Percentiles rank a stretch among this genome's conserved stretches.
Conservation (phyloP, 2,797 vertebrate genomes). For the Mormyrops boulengeri region DNA sequence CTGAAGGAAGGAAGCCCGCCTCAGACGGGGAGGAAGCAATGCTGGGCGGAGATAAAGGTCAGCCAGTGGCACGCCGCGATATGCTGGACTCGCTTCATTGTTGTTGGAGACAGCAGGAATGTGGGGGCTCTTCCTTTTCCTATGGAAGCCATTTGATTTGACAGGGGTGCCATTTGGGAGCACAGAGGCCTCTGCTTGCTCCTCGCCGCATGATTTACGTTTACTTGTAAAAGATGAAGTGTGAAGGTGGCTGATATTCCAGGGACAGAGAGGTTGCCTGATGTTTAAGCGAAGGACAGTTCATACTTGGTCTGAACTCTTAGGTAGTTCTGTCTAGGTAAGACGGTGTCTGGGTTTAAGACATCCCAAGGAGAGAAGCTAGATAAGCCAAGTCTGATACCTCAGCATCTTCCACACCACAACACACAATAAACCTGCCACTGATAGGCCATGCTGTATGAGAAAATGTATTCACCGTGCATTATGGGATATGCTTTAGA, state of each 20-base stretch:
- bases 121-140: conserved; percentile 58
- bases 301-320: neutral
- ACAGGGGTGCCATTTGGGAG: neutral
- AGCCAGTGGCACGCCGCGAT: conserved; percentile 66
- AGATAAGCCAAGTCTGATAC: neutral
- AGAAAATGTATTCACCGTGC: neutral
- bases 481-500: neutral
- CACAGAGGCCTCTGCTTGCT: neutral
- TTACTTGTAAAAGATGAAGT: neutral
- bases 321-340: neutral
- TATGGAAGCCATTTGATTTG: conserved; percentile 34
- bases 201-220: neutral
- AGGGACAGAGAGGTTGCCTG: neutral
- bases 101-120: conserved; percentile 59
- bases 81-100: conserved; percentile 65
- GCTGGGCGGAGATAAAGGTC: conserved; percentile 79
- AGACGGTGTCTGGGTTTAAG: neutral
- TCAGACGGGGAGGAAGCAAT: conserved; percentile 72
- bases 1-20: conserved; percentile 43
- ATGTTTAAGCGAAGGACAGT: neutral
- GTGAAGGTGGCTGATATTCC: neutral
- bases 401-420: neutral
- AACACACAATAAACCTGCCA: neutral
- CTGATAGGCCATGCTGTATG: neutral
- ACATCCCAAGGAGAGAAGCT: neutral